phyloP scores from a whole-genome alignment of 2,113 vertebrate species.

The Campylomormyrus numenius region DNA sequence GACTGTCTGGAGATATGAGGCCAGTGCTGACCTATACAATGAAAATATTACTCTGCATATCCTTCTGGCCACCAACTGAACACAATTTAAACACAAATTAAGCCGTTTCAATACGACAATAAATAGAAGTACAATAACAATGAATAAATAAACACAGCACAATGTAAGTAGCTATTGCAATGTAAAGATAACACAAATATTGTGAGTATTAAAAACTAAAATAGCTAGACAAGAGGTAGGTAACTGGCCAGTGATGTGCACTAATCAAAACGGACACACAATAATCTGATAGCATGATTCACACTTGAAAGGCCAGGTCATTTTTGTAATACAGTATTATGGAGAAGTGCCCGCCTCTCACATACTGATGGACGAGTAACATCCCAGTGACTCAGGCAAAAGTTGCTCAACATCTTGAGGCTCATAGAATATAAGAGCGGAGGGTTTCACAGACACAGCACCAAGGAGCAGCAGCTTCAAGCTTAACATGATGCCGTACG shows the following conservation, averaged over 20 bases:
- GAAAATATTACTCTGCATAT: not conserved
- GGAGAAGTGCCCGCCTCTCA: not conserved
- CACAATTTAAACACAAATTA: not conserved
- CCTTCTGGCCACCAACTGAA: not conserved
- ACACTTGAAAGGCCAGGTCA: not conserved
- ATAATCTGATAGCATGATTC: not conserved
- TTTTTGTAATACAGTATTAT: not conserved
- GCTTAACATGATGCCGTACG: not conserved
- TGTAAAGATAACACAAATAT: not conserved
- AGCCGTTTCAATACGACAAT: not conserved
- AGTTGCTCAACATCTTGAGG: not conserved
- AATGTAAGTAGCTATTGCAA: not conserved
- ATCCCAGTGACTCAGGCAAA: not conserved
- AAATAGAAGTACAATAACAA: not conserved
- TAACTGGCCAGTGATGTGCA: not conserved
- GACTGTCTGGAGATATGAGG: too few species aligned
- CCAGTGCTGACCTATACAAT: not conserved
- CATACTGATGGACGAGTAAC: not conserved
- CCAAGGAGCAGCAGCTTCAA: not conserved
- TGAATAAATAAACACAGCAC: not conserved
- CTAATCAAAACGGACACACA: not conserved
- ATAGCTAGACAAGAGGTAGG: not conserved
- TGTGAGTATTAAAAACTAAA: not conserved
- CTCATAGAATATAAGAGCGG: not conserved
- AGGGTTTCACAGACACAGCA: not conserved